Evolutionary conservation across 2,797 vertebrate genomes (phyloP).

Genomic region (Rhinichthys osculus): DNA sequence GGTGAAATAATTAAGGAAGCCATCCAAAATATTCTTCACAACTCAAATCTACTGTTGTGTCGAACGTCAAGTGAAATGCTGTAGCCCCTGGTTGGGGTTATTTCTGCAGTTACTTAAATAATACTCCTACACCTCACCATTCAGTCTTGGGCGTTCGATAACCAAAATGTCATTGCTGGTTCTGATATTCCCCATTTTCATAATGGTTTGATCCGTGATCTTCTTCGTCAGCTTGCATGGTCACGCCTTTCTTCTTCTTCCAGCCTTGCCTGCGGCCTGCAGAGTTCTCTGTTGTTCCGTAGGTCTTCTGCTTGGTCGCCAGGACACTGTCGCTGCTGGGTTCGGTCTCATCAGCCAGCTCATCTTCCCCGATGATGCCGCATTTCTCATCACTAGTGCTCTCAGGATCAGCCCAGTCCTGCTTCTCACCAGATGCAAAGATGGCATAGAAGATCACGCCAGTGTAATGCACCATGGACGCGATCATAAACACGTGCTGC

Average conservation of each 20-base stretch:
- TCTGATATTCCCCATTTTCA: conserved; percentile 85
- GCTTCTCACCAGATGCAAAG: conserved; percentile 98
- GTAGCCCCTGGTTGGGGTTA: conserved; percentile 1
- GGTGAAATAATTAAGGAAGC: conserved; percentile 24
- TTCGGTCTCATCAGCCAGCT: conserved; percentile 92
- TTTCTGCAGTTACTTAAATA: conserved; percentile 25
- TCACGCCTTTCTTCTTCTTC: conserved; percentile 80
- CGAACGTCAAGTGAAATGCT: conserved; percentile 40
- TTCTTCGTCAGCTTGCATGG: conserved; percentile 82
- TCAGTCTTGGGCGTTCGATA: conserved; percentile 45
- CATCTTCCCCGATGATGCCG: conserved; percentile 92
- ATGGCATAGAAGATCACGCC: conserved; percentile 96
- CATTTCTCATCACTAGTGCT: conserved; percentile 90
- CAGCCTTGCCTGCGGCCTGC: conserved; percentile 78
- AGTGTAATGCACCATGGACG: conserved; percentile 94
- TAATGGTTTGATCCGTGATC: conserved; percentile 75
- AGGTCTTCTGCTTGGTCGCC: conserved; percentile 82
- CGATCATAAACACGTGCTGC: conserved; percentile 97
- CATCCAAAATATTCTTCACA: conserved; percentile 22
- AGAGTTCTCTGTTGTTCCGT: conserved; percentile 85
- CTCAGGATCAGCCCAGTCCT: conserved; percentile 96
- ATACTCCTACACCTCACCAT: conserved; percentile 16
- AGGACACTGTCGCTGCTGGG: conserved; percentile 80
- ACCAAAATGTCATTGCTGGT: conserved; percentile 74
- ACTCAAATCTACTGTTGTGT: conserved; percentile 46